phyloP scores from a whole-genome alignment of 2,797 vertebrate genomes.

The Nasua narica region DNA sequence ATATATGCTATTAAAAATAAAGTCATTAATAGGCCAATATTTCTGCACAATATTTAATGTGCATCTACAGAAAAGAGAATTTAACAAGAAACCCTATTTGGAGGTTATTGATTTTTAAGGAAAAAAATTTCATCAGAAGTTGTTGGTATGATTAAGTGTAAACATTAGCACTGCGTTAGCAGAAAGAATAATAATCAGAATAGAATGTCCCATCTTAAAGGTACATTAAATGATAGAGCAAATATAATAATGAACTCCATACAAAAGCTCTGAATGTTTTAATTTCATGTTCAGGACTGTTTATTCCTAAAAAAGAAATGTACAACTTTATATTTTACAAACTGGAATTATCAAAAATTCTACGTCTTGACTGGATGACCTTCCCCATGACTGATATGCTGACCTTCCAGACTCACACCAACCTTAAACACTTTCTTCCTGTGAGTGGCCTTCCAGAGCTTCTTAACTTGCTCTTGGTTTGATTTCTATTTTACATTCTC shows the following conservation, averaged over 20 bases:
- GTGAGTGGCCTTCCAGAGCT: background rate
- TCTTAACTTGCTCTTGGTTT: background rate
- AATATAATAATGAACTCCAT: background rate
- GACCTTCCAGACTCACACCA: background rate
- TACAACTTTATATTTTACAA: background rate
- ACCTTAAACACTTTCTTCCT: background rate
- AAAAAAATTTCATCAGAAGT: conserved; percentile 17
- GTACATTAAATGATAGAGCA: conserved; percentile 27
- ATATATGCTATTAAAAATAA: conserved; percentile 65
- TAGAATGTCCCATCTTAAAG: conserved; percentile 3
- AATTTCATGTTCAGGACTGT: background rate
- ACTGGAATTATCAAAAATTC: background rate
- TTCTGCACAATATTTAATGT: conserved; percentile 57
- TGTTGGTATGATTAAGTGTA: background rate
- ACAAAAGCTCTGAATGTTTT: background rate
- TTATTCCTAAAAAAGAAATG: background rate
- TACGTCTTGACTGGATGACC: background rate
- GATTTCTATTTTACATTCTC: background rate
- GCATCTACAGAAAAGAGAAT: conserved; percentile 59
- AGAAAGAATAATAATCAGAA: conserved; percentile 64
- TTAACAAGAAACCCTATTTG: conserved; percentile 47
- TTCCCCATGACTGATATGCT: background rate
- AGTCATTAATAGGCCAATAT: conserved; percentile 63
- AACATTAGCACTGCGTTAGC: conserved; percentile 24
- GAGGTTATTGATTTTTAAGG: conserved; percentile 57